These are phyloP conservation scores for Imbricaverruca yamaguchii DNA, from an alignment of 2,888 invertebrate species.

Conservation along the genomic window DNA sequence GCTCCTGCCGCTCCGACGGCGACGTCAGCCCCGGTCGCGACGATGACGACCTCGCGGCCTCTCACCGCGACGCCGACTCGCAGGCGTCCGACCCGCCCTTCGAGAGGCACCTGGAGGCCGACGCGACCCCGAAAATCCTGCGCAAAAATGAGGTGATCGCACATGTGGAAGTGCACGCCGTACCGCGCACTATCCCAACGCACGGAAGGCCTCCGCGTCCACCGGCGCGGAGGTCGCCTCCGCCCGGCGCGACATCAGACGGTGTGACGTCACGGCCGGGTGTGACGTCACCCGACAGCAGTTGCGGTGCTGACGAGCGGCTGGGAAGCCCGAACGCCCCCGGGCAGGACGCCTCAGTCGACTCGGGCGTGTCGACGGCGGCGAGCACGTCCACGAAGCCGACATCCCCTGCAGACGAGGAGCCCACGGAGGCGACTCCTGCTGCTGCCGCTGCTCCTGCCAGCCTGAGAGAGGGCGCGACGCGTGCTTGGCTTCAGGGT, in stretches of 20 bases:
- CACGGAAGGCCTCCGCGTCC: background rate
- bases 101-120: background rate
- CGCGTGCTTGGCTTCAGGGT: background rate
- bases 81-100: background rate
- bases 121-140: background rate
- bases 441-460: background rate
- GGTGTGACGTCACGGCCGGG: background rate
- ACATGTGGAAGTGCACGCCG: background rate
- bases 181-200: background rate
- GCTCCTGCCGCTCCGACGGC: background rate
- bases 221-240: background rate
- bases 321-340: background rate
- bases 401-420: background rate
- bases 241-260: background rate
- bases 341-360: background rate
- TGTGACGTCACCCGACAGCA: background rate
- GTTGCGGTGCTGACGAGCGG: background rate
- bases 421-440: background rate
- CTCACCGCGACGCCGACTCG: background rate
- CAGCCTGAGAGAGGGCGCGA: too few species aligned
- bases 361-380: background rate
- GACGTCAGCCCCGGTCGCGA: background rate
- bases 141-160: background rate
- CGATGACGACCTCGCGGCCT: background rate
- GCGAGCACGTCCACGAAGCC: background rate